phyloP scores from a whole-genome alignment of 1,140 invertebrate species.

The Limonius californicus region DNA sequence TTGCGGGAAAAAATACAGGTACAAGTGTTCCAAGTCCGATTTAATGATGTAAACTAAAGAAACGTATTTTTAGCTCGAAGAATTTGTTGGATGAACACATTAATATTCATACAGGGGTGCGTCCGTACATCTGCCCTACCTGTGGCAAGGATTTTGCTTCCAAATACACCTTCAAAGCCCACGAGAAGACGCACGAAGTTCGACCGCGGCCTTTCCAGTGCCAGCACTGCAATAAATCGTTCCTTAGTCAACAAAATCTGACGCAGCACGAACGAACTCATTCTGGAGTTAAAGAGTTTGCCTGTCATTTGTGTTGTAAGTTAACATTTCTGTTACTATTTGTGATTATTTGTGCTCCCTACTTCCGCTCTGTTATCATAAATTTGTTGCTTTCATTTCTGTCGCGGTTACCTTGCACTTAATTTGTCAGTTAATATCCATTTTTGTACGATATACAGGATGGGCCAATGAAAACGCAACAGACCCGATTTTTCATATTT shows the following conservation, averaged over 20 bases:
- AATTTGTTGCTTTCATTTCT: too few species aligned
- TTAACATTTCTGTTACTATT: constrained; percentile 10
- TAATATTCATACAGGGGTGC: constrained; percentile 63
- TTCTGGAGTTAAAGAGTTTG: constrained; percentile 62
- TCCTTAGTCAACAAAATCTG: constrained; percentile 71
- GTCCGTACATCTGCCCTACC: constrained; percentile 62
- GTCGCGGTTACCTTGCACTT: too few species aligned
- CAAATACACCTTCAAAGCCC: constrained; percentile 72
- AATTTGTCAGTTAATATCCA: too few species aligned
- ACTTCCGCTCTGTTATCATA: too few species aligned
- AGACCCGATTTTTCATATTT: too few species aligned
- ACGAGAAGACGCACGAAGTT: constrained; percentile 68
- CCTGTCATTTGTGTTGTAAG: constrained; percentile 69
- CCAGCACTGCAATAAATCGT: constrained; percentile 64
- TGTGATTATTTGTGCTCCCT: too few species aligned
- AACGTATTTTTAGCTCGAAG: constrained; percentile 54
- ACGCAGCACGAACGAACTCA: constrained; percentile 70
- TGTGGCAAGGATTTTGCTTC: constrained; percentile 73
- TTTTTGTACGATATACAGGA: too few species aligned
- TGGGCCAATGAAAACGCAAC: too few species aligned
- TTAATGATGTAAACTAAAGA: neutral
- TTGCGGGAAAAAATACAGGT: constrained; percentile 63
- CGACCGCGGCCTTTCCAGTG: constrained; percentile 67
- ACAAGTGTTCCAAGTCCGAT: constrained; percentile 9
- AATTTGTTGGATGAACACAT: constrained; percentile 67